These are phyloP conservation scores for Arge pagana DNA, from an alignment of 2,888 invertebrate species.

Conservation along the genomic window DNA sequence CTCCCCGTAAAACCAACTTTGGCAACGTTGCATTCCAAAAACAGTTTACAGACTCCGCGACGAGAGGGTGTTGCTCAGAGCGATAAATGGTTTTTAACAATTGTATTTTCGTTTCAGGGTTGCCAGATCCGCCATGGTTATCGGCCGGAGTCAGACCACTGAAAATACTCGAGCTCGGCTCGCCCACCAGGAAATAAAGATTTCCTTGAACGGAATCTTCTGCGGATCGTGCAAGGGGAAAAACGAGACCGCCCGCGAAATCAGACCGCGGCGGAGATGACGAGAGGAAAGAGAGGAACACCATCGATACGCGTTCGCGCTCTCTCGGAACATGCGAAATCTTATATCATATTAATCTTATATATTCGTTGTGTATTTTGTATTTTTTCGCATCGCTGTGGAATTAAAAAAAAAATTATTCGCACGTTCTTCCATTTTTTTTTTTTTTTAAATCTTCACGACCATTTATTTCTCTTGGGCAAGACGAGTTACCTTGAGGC, in stretches of 20 bases:
- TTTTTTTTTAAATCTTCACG: too few relatives aligned
- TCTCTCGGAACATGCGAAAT: too few relatives aligned
- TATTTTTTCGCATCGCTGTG: too few relatives aligned
- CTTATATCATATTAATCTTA: too few relatives aligned
- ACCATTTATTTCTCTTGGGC: too few relatives aligned
- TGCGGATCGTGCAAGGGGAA: background rate
- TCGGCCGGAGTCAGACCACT: constrained; percentile 13
- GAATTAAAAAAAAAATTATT: too few relatives aligned
- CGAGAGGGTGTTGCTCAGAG: constrained; percentile 38
- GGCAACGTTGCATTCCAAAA: constrained; percentile 54
- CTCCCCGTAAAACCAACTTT: constrained; percentile 30
- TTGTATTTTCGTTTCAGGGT: constrained; percentile 46
- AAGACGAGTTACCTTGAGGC: too few relatives aligned
- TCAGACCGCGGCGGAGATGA: background rate
- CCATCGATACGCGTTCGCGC: too few relatives aligned
- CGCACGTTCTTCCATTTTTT: too few relatives aligned
- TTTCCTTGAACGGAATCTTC: constrained; percentile 21
- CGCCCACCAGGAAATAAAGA: constrained; percentile 1
- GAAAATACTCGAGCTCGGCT: constrained; percentile 31
- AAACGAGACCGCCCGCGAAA: background rate
- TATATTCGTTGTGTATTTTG: too few relatives aligned
- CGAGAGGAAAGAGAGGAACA: constrained; percentile 3
- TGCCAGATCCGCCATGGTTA: constrained; percentile 38
- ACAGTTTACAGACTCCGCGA: constrained; percentile 45
- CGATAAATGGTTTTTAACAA: constrained; percentile 49